Evolutionary conservation across 2,113 vertebrate genomes (phyloP).

Genomic region (Suncus etruscus): DNA sequence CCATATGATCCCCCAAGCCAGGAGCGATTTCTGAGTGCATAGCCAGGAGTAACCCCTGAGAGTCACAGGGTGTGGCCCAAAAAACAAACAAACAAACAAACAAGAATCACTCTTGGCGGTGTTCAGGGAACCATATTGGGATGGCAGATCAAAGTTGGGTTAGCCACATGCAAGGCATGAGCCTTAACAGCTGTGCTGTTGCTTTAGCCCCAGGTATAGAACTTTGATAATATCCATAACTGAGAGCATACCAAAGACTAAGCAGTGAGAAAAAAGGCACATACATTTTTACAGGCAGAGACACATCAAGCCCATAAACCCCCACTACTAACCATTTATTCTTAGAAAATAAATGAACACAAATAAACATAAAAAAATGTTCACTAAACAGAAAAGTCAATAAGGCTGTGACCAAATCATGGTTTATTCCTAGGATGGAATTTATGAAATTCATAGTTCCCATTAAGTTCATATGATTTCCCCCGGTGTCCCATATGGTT

Average conservation of each 20-base stretch:
- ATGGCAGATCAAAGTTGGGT: no score
- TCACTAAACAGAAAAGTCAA: conserved; percentile 23
- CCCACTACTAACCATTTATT: conserved; percentile 44
- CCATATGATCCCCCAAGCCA: no score
- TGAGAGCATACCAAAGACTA: background rate
- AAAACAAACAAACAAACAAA: no score
- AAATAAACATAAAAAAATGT: conserved; percentile 25
- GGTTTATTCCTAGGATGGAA: conserved; percentile 40
- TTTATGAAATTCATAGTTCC: no score
- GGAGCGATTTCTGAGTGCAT: no score
- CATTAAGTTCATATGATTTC: background rate
- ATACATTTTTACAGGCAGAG: background rate
- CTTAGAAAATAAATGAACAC: conserved; percentile 15
- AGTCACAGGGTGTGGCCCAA: no score
- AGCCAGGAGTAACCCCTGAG: no score
- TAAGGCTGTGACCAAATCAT: conserved; percentile 3
- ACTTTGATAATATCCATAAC: background rate
- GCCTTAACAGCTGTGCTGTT: no score
- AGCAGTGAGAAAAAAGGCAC: background rate
- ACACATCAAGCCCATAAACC: background rate
- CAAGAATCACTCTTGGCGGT: no score
- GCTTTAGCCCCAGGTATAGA: background rate
- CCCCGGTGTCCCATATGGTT: no score
- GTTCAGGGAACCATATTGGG: no score
- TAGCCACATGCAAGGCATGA: no score